Conservation (phyloP, 1,140 invertebrate genomes). For the Drosophila saltans region DNA sequence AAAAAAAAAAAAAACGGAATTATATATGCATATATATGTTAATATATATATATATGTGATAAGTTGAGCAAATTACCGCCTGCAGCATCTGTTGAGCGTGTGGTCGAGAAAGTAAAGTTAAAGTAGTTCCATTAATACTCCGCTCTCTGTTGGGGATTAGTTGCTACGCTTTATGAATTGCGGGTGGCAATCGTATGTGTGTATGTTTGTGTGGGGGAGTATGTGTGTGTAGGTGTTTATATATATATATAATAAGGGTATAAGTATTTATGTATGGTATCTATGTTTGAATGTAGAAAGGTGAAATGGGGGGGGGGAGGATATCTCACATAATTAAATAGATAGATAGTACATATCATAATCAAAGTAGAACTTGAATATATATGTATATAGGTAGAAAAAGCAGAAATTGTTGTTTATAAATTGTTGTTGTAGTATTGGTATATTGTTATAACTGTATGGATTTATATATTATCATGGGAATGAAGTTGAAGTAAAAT, state of each 20-base stretch:
- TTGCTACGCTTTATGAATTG: slow-evolving; percentile 50
- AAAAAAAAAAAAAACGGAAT: neutral
- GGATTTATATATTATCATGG: neutral
- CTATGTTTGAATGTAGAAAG: slow-evolving; percentile 1
- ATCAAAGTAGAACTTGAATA: slow-evolving; percentile 43
- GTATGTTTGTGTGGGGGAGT: neutral
- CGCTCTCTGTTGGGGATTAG: slow-evolving; percentile 30
- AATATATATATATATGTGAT: slow-evolving; percentile 10
- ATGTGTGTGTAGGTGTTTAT: neutral
- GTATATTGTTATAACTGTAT: slow-evolving; percentile 5
- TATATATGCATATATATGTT: slow-evolving; percentile 19
- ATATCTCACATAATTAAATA: slow-evolving; percentile 22
- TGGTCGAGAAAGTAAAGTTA: slow-evolving; percentile 57
- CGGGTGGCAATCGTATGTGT: slow-evolving; percentile 21
- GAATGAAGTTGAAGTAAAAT: slow-evolving; percentile 5
- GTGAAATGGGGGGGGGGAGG: neutral
- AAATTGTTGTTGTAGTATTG: neutral
- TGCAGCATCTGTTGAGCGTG: slow-evolving; percentile 82
- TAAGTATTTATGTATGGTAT: slow-evolving; percentile 24
- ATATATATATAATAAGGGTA: slow-evolving; percentile 32
- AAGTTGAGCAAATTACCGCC: slow-evolving; percentile 73
- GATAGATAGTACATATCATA: slow-evolving; percentile 38
- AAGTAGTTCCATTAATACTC: slow-evolving; percentile 67
- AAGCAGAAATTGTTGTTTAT: slow-evolving; percentile 25
- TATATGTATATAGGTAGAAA: slow-evolving; percentile 39